These are phyloP conservation scores for Taxidea taxus DNA, from an alignment of 2,113 vertebrate genomes.

Conservation along the genomic window DNA sequence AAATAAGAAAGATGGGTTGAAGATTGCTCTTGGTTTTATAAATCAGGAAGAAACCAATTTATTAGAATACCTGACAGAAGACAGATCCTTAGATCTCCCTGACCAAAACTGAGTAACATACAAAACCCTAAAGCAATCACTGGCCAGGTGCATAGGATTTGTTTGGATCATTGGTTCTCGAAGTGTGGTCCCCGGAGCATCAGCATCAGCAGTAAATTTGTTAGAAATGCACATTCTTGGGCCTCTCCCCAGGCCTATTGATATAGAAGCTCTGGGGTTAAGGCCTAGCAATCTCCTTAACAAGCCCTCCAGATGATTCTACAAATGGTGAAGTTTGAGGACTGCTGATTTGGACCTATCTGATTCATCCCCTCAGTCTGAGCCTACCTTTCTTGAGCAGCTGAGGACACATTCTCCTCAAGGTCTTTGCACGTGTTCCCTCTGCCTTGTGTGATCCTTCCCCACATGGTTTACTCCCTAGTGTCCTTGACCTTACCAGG, in stretches of 20 bases:
- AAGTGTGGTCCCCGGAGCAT: not conserved
- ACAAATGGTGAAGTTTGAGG: not conserved
- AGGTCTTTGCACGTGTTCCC: not conserved
- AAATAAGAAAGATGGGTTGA: not conserved
- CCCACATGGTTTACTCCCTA: not conserved
- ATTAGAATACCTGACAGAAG: not conserved
- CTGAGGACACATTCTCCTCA: not conserved
- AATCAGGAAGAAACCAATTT: not conserved
- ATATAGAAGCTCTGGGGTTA: not conserved
- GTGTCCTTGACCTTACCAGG: not conserved
- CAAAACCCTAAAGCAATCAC: not conserved
- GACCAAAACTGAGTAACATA: not conserved
- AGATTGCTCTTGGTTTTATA: not conserved
- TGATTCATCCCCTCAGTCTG: not conserved
- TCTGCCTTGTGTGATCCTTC: not conserved
- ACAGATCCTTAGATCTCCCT: not conserved
- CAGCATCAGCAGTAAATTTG: not conserved
- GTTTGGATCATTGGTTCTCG: not conserved
- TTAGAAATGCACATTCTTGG: not conserved
- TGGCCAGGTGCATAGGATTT: not conserved
- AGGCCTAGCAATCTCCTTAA: not conserved
- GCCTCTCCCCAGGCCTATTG: not conserved
- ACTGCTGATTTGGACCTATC: not conserved
- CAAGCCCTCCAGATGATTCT: not conserved
- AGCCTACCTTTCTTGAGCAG: not conserved